Base-by-base conservation (phyloP, 2,888 invertebrate species). In the Orchesellides sinensis region DNA sequence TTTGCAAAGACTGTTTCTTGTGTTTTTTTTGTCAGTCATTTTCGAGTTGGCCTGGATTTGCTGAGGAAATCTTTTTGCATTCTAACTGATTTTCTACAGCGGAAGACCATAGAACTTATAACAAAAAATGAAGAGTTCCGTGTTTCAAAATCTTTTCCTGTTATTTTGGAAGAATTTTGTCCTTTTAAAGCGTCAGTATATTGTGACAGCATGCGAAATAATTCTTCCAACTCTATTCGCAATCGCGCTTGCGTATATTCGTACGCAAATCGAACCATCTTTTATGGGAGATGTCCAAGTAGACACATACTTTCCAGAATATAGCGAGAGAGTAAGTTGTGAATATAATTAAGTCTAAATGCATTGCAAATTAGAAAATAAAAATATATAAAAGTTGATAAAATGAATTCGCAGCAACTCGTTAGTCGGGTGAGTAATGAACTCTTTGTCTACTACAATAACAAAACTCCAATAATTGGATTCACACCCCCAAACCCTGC, bases 131-230 rank as follows among this genome's bases (percentile, higher is more conserved):
- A 69, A 52, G n/a, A 49, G 8, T 32, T 32, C 32, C 40, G 10
- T 73, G 47, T 21, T 80, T 6, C 59, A 83, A 32, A 83, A 85
- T 47, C 35, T 87, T 25, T 83, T 66, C 14, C 66, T 88, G 8
- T 73, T 88, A 17, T 25, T 87, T 8, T 88, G 87, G 87, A 88
- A 88, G 61, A 88, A 88, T 73, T 75, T 88, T n/a, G 40, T 87
- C 1, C 77, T 87, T 40, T 19, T 85, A 19, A 85, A 69, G 72
- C 54, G 88, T 21, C 88, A 87, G 52, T 88, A 87, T 56, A 75
- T 87, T 59, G 85, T 88, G 8, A 88, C 88, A 6, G 40, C 78
- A 8, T 73, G 83, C 12, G 87, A 88, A 75, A 87, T 88, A 54
- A 8, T 88, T 10, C 61, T 88, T 19, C 88, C 88, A 4, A 87